These are phyloP conservation scores for Athalia circularis DNA, from an alignment of 2,888 invertebrate species.

Conservation along the genomic window DNA sequence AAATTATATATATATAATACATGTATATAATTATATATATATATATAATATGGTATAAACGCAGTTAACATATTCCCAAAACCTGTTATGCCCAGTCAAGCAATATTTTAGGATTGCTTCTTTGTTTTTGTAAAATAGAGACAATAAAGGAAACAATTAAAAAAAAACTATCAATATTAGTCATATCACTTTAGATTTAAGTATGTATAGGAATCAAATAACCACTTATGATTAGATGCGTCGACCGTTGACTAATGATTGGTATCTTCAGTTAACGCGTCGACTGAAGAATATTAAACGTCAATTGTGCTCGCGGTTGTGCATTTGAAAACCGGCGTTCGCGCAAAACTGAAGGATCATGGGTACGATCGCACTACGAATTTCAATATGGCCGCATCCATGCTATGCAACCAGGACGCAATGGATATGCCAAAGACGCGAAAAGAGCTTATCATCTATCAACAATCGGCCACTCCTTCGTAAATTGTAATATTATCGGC, in stretches of 20 bases:
- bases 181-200: not conserved
- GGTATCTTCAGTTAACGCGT: too few species aligned
- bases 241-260: too few species aligned
- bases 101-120: constrained; percentile 58
- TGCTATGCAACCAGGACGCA: not conserved
- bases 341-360: not conserved
- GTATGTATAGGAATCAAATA: not conserved
- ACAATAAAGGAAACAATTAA: constrained; percentile 56
- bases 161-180: constrained; percentile 1
- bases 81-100: constrained; percentile 48
- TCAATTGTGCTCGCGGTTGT: not conserved
- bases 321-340: not conserved
- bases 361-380: not conserved
- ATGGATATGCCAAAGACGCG: not conserved
- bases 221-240: too few species aligned
- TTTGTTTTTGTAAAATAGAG: constrained; percentile 60
- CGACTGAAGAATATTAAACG: too few species aligned
- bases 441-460: not conserved
- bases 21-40: not conserved
- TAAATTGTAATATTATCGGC: constrained; percentile 26
- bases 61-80: constrained; percentile 36
- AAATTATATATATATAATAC: not conserved
- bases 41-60: constrained; percentile 28
- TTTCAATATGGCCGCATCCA: constrained; percentile 27
- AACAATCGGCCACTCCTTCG: not conserved